A percentile compares a stretch with the other conserved stretches of the same genome.
Evolutionary conservation across 2,113 vertebrate genomes (phyloP).

Genomic region (Cyphomyrus plagiostoma): DNA sequence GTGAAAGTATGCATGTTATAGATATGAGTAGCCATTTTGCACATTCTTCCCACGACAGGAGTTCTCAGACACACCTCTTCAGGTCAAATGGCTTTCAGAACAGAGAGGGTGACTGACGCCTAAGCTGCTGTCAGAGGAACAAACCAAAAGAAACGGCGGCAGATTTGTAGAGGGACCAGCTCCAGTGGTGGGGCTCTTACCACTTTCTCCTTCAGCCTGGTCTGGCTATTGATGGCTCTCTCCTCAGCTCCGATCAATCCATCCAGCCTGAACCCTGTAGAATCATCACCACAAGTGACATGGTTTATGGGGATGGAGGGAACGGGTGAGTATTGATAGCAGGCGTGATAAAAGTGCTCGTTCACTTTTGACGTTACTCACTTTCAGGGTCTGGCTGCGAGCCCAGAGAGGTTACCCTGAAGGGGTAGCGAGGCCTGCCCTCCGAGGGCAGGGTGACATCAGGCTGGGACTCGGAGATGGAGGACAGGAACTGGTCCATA

Average conservation of each 20-base stretch:
- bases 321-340: not conserved
- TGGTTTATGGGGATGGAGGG: not conserved
- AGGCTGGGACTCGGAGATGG: conserved; percentile 82
- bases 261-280: conserved; percentile 77
- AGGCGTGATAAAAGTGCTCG: not conserved
- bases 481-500: conserved; percentile 90
- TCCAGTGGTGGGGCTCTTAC: conserved; percentile 55
- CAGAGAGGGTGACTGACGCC: not conserved
- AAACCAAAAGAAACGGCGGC: not conserved
- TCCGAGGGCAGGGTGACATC: conserved; percentile 84
- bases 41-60: not conserved
- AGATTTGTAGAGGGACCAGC: not conserved
- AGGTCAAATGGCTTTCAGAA: not conserved
- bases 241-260: conserved; percentile 86
- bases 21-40: not conserved
- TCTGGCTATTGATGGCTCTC: conserved; percentile 86
- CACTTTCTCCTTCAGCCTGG: conserved; percentile 79
- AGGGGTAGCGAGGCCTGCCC: conserved; percentile 83
- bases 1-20: not conserved
- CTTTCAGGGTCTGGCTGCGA: conserved; percentile 77
- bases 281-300: not conserved
- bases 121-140: not conserved
- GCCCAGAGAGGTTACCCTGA: conserved; percentile 85
- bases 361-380: conserved; percentile 42
- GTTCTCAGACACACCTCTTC: not conserved